A percentile compares a stretch with the other conserved stretches of the same genome.
These are phyloP conservation scores for Nasonia oneida DNA, from an alignment of 2,888 invertebrate genomes.

Conservation along the genomic window DNA sequence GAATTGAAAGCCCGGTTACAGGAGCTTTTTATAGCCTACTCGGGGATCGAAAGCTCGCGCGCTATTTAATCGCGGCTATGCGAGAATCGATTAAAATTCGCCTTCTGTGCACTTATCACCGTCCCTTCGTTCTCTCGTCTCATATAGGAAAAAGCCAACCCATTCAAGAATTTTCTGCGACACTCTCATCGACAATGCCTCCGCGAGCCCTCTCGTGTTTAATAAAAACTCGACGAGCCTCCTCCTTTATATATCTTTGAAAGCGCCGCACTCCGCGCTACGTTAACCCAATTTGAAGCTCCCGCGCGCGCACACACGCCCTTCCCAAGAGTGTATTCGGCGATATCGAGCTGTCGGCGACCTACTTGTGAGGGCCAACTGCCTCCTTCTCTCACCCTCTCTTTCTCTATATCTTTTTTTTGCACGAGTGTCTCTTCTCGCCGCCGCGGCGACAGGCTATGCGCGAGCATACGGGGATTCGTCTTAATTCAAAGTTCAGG, in stretches of 20 bases:
- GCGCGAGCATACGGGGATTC: background rate
- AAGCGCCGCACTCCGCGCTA: slow-evolving; percentile 59
- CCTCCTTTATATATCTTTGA: slow-evolving; percentile 45
- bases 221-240: slow-evolving; percentile 51
- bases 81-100: slow-evolving; percentile 34
- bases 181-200: background rate
- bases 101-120: too few relatives aligned
- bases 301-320: background rate
- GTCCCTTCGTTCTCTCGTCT: too few relatives aligned
- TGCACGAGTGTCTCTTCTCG: background rate
- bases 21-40: background rate
- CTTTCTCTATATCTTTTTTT: background rate
- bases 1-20: slow-evolving; percentile 25
- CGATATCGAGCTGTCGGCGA: slow-evolving; percentile 75
- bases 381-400: slow-evolving; percentile 22
- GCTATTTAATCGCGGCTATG: slow-evolving; percentile 8
- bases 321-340: slow-evolving; percentile 73
- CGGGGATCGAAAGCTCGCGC: too few relatives aligned
- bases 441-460: background rate
- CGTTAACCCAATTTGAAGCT: slow-evolving; percentile 74
- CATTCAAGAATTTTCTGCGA: slow-evolving; percentile 1
- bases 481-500: slow-evolving; percentile 13
- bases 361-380: slow-evolving; percentile 72
- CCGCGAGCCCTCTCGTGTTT: slow-evolving; percentile 6
- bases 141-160: background rate